These are phyloP conservation scores for Ctenomys sociabilis DNA, from an alignment of 2,113 vertebrate genomes.

Conservation along the genomic window DNA sequence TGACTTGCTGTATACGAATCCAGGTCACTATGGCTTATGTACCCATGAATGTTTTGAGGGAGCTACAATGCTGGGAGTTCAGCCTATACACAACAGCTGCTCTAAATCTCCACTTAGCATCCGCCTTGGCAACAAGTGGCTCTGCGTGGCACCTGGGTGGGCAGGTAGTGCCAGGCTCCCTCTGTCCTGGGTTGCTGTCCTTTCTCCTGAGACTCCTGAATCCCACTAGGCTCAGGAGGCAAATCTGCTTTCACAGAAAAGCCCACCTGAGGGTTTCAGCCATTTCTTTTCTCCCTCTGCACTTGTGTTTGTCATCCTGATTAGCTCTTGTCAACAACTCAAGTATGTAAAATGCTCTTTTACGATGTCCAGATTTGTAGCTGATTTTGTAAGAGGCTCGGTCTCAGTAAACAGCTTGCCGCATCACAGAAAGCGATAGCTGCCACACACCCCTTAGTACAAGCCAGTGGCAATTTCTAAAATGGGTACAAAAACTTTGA, in stretches of 20 bases:
- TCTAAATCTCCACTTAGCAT: neutral
- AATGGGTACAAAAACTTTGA: neutral
- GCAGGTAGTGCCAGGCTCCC: neutral
- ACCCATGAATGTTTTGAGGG: neutral
- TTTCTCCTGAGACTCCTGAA: neutral
- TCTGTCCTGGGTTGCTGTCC: neutral
- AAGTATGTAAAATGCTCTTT: neutral
- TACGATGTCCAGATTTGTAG: neutral
- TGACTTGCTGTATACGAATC: neutral
- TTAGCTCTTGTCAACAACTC: neutral
- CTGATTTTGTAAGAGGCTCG: neutral
- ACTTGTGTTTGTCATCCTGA: neutral
- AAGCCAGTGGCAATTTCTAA: neutral
- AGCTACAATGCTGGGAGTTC: neutral
- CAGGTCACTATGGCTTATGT: neutral
- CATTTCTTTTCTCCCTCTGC: neutral
- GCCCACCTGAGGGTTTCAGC: neutral
- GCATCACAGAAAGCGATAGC: neutral
- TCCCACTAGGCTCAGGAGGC: neutral
- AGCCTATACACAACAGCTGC: neutral
- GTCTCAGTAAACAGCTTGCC: neutral
- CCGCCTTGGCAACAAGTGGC: neutral
- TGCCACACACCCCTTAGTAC: neutral
- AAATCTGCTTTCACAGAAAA: neutral
- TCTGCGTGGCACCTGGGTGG: neutral